These are phyloP conservation scores for Phthorimaea operculella DNA, from an alignment of 1,140 invertebrate genomes.

Conservation along the genomic window DNA sequence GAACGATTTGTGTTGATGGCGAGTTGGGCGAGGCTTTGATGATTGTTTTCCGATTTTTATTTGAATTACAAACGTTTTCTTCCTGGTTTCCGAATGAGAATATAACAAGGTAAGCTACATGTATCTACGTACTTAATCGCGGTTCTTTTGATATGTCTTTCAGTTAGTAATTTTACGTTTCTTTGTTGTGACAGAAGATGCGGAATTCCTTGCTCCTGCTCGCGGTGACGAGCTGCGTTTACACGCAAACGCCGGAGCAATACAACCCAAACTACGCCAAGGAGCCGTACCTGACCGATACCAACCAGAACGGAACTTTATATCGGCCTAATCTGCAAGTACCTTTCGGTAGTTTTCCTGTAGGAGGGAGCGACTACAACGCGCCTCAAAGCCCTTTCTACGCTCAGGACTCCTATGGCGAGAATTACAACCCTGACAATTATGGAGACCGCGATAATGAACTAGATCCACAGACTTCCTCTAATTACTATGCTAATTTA, in stretches of 20 bases:
- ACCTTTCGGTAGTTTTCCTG: conserved; percentile 53
- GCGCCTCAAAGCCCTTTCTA: conserved; percentile 55
- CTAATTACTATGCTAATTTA: conserved; percentile 48
- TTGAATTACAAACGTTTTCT: conserved; percentile 17
- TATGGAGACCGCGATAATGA: conserved; percentile 48
- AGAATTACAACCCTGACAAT: conserved; percentile 34
- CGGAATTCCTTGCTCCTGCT: conserved; percentile 33
- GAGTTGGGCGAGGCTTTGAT: conserved; percentile 21
- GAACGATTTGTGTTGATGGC: neutral
- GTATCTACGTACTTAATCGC: neutral
- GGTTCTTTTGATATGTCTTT: conserved; percentile 16
- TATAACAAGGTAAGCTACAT: neutral
- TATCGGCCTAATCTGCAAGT: conserved; percentile 45
- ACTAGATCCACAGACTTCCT: conserved; percentile 50
- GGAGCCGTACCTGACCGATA: conserved; percentile 30
- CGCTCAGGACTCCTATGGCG: conserved; percentile 36
- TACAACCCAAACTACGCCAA: conserved; percentile 48
- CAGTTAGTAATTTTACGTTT: conserved; percentile 9
- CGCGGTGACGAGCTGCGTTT: conserved; percentile 29
- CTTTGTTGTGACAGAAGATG: conserved; percentile 29
- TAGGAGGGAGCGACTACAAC: conserved; percentile 46
- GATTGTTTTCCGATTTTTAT: conserved; percentile 14
- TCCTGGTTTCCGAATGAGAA: neutral
- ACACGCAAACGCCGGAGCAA: conserved; percentile 37
- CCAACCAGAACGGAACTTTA: conserved; percentile 34